Percentiles rank a stretch among this genome's conserved stretches.
These are phyloP conservation scores for Noctua fimbriata DNA, from an alignment of 2,888 invertebrate species.

Conservation along the genomic window DNA sequence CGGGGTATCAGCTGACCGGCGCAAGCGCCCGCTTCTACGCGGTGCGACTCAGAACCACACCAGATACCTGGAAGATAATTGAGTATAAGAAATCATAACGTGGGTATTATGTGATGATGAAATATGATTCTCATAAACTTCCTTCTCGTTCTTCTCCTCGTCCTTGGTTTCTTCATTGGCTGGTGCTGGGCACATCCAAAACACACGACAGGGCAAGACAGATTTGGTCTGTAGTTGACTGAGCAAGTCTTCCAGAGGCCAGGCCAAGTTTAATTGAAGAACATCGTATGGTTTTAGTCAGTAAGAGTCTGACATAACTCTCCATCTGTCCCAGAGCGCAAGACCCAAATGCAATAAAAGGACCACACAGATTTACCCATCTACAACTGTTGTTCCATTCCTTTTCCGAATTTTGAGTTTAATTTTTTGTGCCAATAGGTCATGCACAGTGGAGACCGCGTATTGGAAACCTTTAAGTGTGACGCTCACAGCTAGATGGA, in stretches of 20 bases:
- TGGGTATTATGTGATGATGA: not conserved
- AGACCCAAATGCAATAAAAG: not conserved
- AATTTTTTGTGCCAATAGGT: not conserved
- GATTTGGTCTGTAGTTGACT: not conserved
- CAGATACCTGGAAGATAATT: slow-evolving; percentile 77
- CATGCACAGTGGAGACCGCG: too few relatives aligned
- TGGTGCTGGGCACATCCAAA: not conserved
- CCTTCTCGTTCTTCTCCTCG: not conserved
- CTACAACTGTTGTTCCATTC: not conserved
- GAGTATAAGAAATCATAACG: not conserved
- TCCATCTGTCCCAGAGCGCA: not conserved
- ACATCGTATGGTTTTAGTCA: not conserved
- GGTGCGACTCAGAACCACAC: slow-evolving; percentile 85
- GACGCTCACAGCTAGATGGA: not conserved
- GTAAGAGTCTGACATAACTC: too few relatives aligned
- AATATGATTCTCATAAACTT: too few relatives aligned
- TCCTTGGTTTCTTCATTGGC: not conserved
- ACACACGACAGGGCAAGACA: not conserved
- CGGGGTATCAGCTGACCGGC: slow-evolving; percentile 84
- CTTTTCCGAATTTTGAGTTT: not conserved
- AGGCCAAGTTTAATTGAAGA: not conserved
- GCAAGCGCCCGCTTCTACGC: slow-evolving; percentile 85
- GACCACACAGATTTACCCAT: not conserved
- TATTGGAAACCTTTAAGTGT: not conserved
- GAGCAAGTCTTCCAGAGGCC: not conserved